Evolutionary conservation across 2,888 invertebrate genomes (phyloP), one percentile per base, ranked within the genome.

Genomic region (Syritta pipiens): DNA sequence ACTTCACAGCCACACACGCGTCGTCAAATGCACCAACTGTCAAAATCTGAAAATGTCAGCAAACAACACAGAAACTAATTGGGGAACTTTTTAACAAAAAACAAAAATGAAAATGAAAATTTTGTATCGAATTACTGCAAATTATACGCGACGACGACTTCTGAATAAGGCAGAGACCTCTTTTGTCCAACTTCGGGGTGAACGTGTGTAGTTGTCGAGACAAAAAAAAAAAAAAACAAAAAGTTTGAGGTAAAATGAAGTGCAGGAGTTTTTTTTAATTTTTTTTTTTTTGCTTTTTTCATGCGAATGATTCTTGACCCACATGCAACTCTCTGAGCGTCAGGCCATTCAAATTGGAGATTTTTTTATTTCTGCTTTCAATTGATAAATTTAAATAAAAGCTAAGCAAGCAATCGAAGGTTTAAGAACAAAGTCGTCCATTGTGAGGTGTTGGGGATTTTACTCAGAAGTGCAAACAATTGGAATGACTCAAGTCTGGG

Each of bases 221-320:
- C n/a, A 7, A 10, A 48, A 7, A 10, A 7, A 48, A 20, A 26
- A 12, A 35, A 20, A 7, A 35, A 35, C 10, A 3, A 22, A 24
- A 32, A 32, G 10, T 30, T n/a, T n/a, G 20, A 24, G 9, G 17
- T 12, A 28, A 49, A 26, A 26, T 20, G n/a, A 35, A 37, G 57
- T 57, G 57, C 57, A 44, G 30, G 57, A 32, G 30, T 28, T 30
- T 37, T 37, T 37, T 12, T n/a, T n/a, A 28, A 17, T 19, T 9
- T 9, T 59, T 49, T 68, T 19, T 9, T 9, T 59, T 49, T 68
- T 57, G 68, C 57, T 59, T 68, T 57, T 40, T 30, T 42, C 40
- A 42, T 48, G 37, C 49, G 57, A 19, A 40, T 17, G 48, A 68
- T 57, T 68, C 57, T 59, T 68, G 68, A 68, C 68, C 49, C 68